These are phyloP conservation scores for Syngnathus floridae DNA, from an alignment of 2,113 vertebrate species.

Conservation along the genomic window DNA sequence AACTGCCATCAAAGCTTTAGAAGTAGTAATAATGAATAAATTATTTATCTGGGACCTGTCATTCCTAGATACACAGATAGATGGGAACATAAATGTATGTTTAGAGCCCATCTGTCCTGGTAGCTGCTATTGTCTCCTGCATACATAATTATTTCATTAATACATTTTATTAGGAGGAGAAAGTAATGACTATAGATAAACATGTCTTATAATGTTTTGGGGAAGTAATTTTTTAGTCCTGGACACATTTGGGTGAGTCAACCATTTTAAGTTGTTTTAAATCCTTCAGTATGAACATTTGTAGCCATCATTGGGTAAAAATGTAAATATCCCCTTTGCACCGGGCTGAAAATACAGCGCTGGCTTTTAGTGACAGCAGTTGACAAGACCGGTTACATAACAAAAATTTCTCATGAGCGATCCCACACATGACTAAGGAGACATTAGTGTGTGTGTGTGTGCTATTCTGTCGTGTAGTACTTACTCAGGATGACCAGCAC, in stretches of 20 bases:
- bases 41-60: conserved; percentile 19
- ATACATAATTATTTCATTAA: neutral
- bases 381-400: neutral
- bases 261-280: no score
- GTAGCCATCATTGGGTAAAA: neutral
- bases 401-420: no score
- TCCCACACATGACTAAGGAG: neutral
- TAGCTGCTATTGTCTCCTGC: neutral
- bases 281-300: neutral
- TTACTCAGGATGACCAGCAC: neutral
- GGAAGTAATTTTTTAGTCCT: neutral
- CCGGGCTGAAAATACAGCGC: neutral
- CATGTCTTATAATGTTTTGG: neutral
- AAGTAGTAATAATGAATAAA: conserved; percentile 12
- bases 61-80: conserved; percentile 1
- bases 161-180: neutral
- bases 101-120: neutral
- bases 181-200: neutral
- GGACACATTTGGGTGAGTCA: no score
- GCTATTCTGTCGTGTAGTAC: no score
- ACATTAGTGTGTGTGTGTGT: neutral
- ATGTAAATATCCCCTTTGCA: neutral
- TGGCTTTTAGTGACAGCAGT: neutral
- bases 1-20: conserved; percentile 12
- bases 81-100: neutral